Evolutionary conservation across 2,888 invertebrate genomes (phyloP), one percentile per base, ranked within the genome.

Genomic region (Drosophila diplacantha): DNA sequence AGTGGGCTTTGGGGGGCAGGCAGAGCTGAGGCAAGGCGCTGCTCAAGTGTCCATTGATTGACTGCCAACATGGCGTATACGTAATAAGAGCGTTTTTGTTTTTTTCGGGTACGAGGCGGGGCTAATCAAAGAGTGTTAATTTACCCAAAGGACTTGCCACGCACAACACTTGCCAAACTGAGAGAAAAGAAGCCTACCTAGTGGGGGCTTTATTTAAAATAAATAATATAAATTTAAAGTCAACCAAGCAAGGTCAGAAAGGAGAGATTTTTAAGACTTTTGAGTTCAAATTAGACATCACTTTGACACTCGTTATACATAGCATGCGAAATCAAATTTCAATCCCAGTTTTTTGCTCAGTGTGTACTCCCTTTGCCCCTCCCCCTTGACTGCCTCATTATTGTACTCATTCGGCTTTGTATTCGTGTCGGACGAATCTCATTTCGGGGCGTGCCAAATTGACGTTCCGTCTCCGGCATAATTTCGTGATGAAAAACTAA

Each of bases 11-110:
- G 5, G 14, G 22, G 9, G 22, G 14, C 12, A 22, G 38, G 14
- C 3, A 4, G 14, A 5, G 18, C 31, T 26, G 14, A n/a, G 22
- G 60, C 52, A 63, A 61, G 55, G 78, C 63, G 52, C 31, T 79
- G 80, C 83, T 83, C 82, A 75, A 78, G 83, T 79, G 78, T 81
- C 82, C 84, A 83, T 83, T 78, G 78, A 78, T 81, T 78, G 78
- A 83, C 81, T 78, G 81, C 76, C 83, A 81, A 79, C 79, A 75
- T 81, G 83, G 83, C 83, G 78, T 83, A 83, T 78, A 79, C 78
- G 81, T 81, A 78, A 78, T 83, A 78, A 81, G 81, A 50, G 50
- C 44, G 66, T 46, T 64, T 64, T 66, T 66, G 66, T 64, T 64
- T 63, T 64, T 55, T 65, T 37, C 6, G 38, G 38, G n/a, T 39